phyloP scores from a whole-genome alignment of 53 echinoderm and acorn worm species.

The Henricia sp. region DNA sequence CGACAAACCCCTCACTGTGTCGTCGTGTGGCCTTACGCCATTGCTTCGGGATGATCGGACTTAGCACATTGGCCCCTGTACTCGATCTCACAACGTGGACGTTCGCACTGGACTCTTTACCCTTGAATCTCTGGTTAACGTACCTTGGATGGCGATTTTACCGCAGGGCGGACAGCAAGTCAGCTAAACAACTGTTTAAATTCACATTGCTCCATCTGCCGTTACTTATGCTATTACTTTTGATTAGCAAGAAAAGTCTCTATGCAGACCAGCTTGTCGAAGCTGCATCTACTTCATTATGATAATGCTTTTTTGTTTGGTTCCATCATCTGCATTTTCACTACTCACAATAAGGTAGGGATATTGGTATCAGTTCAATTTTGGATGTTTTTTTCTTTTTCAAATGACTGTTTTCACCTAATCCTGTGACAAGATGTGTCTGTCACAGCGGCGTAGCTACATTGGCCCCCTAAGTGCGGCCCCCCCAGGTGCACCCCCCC shows the following conservation, averaged over 20 bases:
- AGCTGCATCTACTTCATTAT: constrained; percentile 15
- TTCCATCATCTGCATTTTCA: too few species aligned
- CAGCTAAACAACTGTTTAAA: constrained; percentile 88
- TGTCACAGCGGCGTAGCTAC: too few species aligned
- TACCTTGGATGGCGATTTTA: constrained; percentile 93
- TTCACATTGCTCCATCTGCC: constrained; percentile 96
- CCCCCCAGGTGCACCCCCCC: too few species aligned
- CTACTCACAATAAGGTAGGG: too few species aligned
- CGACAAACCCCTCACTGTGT: constrained; percentile 89
- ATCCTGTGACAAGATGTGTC: too few species aligned
- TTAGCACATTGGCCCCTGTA: constrained; percentile 93
- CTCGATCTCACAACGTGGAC: constrained; percentile 95
- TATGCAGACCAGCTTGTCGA: constrained; percentile 49
- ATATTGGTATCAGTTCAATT: too few species aligned
- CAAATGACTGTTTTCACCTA: too few species aligned
- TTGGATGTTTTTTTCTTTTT: too few species aligned
- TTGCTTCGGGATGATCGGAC: constrained; percentile 81
- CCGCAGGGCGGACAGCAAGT: constrained; percentile 85
- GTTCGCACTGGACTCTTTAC: constrained; percentile 92
- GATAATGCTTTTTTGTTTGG: constrained; percentile 4
- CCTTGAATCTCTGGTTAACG: constrained; percentile 86
- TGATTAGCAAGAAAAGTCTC: constrained; percentile 95
- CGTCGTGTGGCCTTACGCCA: constrained; percentile 94
- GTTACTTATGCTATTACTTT: constrained; percentile 84
- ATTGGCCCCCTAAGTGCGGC: too few species aligned